Conservation (phyloP, 2,113 vertebrate genomes). For the Calonectris borealis region DNA sequence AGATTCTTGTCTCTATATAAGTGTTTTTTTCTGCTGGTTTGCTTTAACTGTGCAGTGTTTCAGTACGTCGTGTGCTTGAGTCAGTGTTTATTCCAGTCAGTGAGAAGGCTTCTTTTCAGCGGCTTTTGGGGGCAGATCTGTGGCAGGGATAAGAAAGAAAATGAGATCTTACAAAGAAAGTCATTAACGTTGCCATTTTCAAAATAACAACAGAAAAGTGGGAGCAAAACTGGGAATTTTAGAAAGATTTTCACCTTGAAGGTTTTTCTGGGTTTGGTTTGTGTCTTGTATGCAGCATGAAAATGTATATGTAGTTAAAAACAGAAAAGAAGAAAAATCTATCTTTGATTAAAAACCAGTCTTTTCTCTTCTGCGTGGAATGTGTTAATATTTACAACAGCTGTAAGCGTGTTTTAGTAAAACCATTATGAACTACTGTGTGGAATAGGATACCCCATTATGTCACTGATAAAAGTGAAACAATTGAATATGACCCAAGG, state of each 20-base stretch:
- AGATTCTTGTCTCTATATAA: background rate
- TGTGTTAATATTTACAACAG: slow-evolving; percentile 57
- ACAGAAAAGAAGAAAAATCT: background rate
- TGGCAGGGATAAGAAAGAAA: slow-evolving; percentile 61
- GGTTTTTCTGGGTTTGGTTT: background rate
- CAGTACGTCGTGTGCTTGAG: rapidly evolving
- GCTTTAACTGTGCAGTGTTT: background rate
- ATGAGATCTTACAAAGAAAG: slow-evolving; percentile 49
- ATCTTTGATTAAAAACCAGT: slow-evolving; percentile 3
- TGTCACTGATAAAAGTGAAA: slow-evolving; percentile 53
- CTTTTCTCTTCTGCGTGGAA: background rate
- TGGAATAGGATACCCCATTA: slow-evolving; percentile 29
- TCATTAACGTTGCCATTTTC: slow-evolving; percentile 45
- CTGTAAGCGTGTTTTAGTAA: slow-evolving; percentile 35
- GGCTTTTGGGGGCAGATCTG: background rate
- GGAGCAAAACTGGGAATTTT: background rate
- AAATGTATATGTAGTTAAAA: background rate
- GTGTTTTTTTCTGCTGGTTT: background rate
- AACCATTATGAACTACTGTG: slow-evolving; percentile 22
- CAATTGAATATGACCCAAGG: slow-evolving; percentile 56
- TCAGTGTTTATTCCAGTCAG: background rate
- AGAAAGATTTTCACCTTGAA: background rate
- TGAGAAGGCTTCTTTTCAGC: background rate
- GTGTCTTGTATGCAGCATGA: background rate
- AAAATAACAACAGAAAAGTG: slow-evolving; percentile 30